Conservation (phyloP, 2,113 vertebrate species). For the Phalacrocorax carbo region DNA sequence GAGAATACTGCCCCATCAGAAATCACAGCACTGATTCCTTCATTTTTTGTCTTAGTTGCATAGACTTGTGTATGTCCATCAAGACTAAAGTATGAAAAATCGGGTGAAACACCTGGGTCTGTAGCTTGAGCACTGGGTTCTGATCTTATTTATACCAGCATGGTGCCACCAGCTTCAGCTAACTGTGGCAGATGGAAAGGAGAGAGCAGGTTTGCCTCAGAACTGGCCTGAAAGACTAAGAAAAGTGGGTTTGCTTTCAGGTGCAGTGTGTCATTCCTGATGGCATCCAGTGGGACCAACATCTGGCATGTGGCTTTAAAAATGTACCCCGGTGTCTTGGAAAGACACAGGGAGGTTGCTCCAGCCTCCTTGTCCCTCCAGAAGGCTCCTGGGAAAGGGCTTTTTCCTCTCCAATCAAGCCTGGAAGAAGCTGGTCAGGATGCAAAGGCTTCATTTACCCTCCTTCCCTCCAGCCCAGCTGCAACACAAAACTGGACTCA, state of each 20-base stretch:
- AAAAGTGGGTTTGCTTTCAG: neutral
- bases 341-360: neutral
- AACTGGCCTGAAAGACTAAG: neutral
- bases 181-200: neutral
- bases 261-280: neutral
- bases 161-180: neutral
- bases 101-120: neutral
- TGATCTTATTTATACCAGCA: neutral
- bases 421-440: neutral
- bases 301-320: neutral
- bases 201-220: neutral
- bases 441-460: slow-evolving; percentile 4
- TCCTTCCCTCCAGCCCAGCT: slow-evolving; percentile 5
- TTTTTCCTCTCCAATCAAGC: neutral
- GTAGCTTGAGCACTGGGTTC: neutral
- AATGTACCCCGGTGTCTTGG: neutral
- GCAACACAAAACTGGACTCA: slow-evolving; percentile 12
- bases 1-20: neutral
- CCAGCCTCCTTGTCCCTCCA: neutral
- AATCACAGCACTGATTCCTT: neutral
- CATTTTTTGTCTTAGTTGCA: neutral
- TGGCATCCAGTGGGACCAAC: neutral
- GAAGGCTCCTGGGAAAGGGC: neutral
- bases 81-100: neutral
- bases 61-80: neutral